Evolutionary conservation across 2,797 vertebrate species (phyloP).

Genomic region (Sebastes variabilis): DNA sequence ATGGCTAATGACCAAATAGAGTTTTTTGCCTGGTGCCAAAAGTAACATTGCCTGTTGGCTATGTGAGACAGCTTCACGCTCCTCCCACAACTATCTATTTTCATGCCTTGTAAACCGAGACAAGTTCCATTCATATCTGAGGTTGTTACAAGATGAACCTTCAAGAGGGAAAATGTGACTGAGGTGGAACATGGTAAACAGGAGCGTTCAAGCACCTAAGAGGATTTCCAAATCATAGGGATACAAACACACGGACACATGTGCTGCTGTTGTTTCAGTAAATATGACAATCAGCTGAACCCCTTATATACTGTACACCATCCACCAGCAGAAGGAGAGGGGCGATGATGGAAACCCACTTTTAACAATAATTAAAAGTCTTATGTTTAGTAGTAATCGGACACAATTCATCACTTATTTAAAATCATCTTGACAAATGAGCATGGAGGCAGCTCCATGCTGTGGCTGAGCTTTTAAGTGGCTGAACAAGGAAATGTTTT

Average conservation of each 20-base stretch:
- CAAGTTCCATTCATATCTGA: slow-evolving; percentile 26
- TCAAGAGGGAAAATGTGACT: neutral
- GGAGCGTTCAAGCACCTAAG: neutral
- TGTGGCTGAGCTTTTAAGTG: neutral
- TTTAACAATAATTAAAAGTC: neutral
- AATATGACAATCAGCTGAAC: neutral
- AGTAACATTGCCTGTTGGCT: slow-evolving; percentile 13
- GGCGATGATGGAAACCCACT: neutral
- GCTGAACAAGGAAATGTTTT: neutral
- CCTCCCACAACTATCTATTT: slow-evolving; percentile 43
- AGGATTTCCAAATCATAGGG: neutral
- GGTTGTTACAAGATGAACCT: neutral
- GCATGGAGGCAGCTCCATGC: neutral
- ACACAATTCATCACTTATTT: neutral
- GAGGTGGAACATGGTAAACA: neutral
- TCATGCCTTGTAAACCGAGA: slow-evolving; percentile 42
- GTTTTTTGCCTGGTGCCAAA: neutral
- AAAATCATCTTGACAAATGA: neutral
- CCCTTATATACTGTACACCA: neutral
- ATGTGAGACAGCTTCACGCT: neutral
- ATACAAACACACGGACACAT: neutral
- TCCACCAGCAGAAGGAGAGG: neutral
- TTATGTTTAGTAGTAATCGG: neutral
- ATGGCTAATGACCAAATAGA: slow-evolving; percentile 1
- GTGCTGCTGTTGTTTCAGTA: neutral